Evolutionary conservation across 2,797 vertebrate genomes (phyloP).

Genomic region (Schizopygopsis pylzovi): DNA sequence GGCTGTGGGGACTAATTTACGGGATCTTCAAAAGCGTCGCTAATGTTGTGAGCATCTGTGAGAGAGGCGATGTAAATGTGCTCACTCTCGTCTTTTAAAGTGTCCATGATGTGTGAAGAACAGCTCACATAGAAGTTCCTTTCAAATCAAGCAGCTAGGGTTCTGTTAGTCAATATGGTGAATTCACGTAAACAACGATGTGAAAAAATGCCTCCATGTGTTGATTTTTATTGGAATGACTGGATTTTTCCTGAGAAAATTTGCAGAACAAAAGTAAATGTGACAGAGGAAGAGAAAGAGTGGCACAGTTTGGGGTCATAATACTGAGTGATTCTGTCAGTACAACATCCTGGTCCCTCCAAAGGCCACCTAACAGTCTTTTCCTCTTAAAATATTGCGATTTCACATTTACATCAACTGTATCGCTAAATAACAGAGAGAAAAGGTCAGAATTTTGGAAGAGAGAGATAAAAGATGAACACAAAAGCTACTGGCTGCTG

Average conservation of each 20-base stretch:
- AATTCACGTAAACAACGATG: neutral
- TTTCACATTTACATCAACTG: neutral
- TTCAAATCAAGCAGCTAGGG: constrained; percentile 3
- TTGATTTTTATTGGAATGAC: neutral
- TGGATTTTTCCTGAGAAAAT: neutral
- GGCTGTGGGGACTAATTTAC: constrained; percentile 68
- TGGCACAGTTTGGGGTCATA: constrained; percentile 22
- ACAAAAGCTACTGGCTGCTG: constrained; percentile 15
- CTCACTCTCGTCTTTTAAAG: neutral
- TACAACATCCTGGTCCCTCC: constrained; percentile 59
- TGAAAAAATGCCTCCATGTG: too few relatives aligned
- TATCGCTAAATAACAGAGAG: neutral
- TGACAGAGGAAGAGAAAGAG: neutral
- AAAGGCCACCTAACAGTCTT: constrained; percentile 58
- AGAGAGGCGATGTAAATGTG: constrained; percentile 51
- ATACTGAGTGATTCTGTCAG: constrained; percentile 50
- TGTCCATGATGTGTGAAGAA: neutral
- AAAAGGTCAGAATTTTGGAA: constrained; percentile 33
- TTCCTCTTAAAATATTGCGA: constrained; percentile 51
- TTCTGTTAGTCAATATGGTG: neutral
- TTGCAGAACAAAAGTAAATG: neutral
- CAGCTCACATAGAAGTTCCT: neutral
- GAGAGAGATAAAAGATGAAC: constrained; percentile 17
- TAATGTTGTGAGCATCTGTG: constrained; percentile 69
- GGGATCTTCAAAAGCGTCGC: constrained; percentile 72